A percentile compares a stretch with the other conserved stretches of the same genome.
These are phyloP conservation scores for Pipistrellus nathusii DNA, from an alignment of 2,797 vertebrate species.

Conservation along the genomic window DNA sequence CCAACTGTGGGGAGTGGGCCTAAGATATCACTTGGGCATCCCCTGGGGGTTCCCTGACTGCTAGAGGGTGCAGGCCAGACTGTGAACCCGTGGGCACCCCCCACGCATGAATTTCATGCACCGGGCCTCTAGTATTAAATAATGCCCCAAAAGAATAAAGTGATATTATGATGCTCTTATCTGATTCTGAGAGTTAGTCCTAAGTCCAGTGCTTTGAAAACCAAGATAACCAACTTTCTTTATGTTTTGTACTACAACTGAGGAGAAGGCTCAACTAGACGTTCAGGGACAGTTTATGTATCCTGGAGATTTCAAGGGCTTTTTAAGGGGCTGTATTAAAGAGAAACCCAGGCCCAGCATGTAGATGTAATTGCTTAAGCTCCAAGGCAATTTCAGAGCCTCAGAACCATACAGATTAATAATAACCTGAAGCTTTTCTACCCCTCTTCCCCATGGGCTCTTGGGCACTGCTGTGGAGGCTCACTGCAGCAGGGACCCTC, in stretches of 20 bases:
- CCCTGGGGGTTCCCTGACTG: no score
- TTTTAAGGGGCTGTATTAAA: background rate
- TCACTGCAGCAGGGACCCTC: background rate
- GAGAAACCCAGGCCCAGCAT: background rate
- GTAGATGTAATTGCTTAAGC: background rate
- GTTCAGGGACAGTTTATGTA: background rate
- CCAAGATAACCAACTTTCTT: background rate
- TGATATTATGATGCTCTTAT: background rate
- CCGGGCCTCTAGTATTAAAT: background rate
- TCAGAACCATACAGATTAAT: background rate
- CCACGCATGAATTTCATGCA: no score
- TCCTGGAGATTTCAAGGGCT: background rate
- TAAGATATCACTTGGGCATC: no score
- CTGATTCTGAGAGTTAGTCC: background rate
- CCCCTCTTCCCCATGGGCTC: accelerated
- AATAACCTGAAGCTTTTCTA: background rate
- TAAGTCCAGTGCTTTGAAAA: background rate
- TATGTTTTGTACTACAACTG: background rate
- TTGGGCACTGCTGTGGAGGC: background rate
- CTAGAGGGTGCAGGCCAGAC: no score
- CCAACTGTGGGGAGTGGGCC: no score
- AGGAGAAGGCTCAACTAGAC: background rate
- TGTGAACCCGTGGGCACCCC: no score
- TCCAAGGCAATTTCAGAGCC: background rate
- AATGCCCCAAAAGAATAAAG: background rate